Conservation (phyloP, 2,113 vertebrate species). For the Cyprinodon variegatus region DNA sequence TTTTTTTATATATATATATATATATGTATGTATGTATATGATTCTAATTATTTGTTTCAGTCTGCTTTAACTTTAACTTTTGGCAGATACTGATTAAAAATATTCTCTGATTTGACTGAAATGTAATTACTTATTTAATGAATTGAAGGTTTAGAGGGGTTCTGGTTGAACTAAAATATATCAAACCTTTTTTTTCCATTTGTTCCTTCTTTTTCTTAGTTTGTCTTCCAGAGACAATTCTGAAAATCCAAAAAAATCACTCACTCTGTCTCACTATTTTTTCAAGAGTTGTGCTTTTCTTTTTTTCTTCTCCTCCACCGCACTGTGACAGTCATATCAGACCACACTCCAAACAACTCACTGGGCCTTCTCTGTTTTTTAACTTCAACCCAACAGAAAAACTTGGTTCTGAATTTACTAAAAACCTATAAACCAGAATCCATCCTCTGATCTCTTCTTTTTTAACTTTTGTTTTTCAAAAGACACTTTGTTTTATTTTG, state of each 20-base stretch:
- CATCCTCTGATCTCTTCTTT: conserved; percentile 35
- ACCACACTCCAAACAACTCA: conserved; percentile 64
- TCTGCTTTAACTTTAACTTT: conserved; percentile 51
- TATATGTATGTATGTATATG: conserved; percentile 13
- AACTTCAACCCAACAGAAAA: conserved; percentile 61
- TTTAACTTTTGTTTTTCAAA: conserved; percentile 12
- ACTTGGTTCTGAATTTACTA: conserved; percentile 69
- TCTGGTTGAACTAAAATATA: conserved; percentile 44
- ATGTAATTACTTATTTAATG: conserved; percentile 63
- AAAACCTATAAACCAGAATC: conserved; percentile 75
- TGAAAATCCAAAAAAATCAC: conserved; percentile 44
- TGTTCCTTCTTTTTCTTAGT: conserved; percentile 7
- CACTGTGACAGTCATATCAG: conserved; percentile 42
- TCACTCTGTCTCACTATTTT: conserved; percentile 38
- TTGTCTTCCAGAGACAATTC: conserved; percentile 52
- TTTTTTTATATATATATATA: conserved; percentile 66
- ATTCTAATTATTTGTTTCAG: conserved; percentile 65
- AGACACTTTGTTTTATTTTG: background rate
- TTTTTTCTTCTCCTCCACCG: conserved; percentile 32
- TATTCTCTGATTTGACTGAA: conserved; percentile 67
- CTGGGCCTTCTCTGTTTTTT: conserved; percentile 47
- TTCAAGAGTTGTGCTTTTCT: conserved; percentile 59
- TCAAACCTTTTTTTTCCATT: conserved; percentile 16
- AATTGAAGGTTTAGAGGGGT: conserved; percentile 72
- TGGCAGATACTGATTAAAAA: conserved; percentile 53